Conservation (phyloP, 2,888 invertebrate genomes). For the Dexiosoma caninum region DNA sequence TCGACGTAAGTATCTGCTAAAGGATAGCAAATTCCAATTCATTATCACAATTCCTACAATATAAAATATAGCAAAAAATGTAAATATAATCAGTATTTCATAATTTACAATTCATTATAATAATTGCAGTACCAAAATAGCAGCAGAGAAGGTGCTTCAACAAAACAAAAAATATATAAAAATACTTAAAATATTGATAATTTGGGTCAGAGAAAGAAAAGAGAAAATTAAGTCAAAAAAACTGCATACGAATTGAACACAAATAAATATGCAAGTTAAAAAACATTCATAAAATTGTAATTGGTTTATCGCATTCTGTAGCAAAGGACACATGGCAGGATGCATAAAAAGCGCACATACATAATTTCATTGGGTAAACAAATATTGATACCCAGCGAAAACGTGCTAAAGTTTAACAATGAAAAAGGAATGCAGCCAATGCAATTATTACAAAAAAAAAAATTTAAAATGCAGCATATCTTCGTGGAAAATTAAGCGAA, state of each 20-base stretch:
- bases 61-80: background rate
- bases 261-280: background rate
- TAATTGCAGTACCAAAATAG: conserved; percentile 39
- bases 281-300: conserved; percentile 67
- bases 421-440: conserved; percentile 7
- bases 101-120: conserved; percentile 35
- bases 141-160: conserved; percentile 55
- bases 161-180: conserved; percentile 65
- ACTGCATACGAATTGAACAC: background rate
- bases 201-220: conserved; percentile 8
- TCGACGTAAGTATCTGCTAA: background rate
- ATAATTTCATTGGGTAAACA: conserved; percentile 23
- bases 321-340: conserved; percentile 52
- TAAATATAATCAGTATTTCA: background rate
- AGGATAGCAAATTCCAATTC: conserved; percentile 9
- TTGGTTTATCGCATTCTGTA: conserved; percentile 70
- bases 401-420: conserved; percentile 15
- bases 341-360: conserved; percentile 6
- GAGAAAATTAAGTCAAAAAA: background rate
- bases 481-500: background rate
- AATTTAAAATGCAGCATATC: background rate
- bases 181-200: conserved; percentile 34
- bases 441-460: background rate
- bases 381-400: conserved; percentile 37
- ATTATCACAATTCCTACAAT: background rate